A percentile compares a stretch with the other conserved stretches of the same genome.
Evolutionary conservation across 2,113 vertebrate species (phyloP).

Genomic region (Riparia riparia): DNA sequence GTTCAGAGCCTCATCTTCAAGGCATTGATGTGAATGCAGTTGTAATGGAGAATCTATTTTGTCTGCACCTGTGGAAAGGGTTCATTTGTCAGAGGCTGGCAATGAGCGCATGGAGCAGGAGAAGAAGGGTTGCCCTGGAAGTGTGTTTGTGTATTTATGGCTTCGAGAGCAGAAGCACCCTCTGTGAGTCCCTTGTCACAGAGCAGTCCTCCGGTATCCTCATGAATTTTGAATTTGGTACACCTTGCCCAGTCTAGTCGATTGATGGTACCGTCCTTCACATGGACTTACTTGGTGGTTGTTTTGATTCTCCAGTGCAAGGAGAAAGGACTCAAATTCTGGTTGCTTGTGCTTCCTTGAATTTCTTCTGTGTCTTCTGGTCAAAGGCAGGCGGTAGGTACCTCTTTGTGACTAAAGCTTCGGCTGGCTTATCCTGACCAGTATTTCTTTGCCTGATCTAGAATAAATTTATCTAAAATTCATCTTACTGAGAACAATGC

Average conservation of each 20-base stretch:
- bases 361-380: background rate
- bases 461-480: background rate
- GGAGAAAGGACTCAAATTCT: background rate
- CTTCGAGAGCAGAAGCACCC: background rate
- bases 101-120: background rate
- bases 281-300: background rate
- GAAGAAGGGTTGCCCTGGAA: background rate
- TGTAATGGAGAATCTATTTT: background rate
- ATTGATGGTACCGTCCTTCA: background rate
- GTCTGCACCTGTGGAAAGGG: background rate
- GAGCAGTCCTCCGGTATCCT: background rate
- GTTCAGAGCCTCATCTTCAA: background rate
- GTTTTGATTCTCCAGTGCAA: background rate
- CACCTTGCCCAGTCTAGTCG: background rate
- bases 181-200: rapidly evolving
- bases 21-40: background rate
- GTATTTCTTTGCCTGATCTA: background rate
- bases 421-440: rapidly evolving
- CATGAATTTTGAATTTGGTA: background rate
- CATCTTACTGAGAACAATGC: background rate
- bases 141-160: rapidly evolving
- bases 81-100: background rate
- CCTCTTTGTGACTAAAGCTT: background rate
- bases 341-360: background rate
- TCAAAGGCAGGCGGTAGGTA: no score